Conservation (phyloP, 2,888 invertebrate genomes). For the Cabera pusaria region DNA sequence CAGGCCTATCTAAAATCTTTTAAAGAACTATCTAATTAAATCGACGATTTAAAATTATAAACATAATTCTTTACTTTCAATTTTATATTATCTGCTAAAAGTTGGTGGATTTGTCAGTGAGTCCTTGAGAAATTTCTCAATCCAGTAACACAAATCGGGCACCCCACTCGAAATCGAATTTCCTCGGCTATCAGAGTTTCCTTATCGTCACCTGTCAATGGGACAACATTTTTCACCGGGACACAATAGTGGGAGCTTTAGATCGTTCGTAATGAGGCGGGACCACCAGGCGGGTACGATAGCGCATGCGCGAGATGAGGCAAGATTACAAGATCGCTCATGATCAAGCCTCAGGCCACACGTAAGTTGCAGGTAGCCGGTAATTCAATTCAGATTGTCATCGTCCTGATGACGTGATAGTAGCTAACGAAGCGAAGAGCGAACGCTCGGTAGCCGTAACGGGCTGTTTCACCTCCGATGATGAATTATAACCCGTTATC, state of each 20-base stretch:
- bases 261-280: conserved; percentile 68
- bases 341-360: conserved; percentile 75
- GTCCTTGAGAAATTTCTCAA: no score
- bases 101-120: no score
- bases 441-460: conserved; percentile 39
- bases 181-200: conserved; percentile 37
- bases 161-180: conserved; percentile 16
- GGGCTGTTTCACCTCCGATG: conserved; percentile 46
- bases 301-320: conserved; percentile 70
- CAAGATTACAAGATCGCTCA: conserved; percentile 51
- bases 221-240: conserved; percentile 74
- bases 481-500: conserved; percentile 42
- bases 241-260: conserved; percentile 68
- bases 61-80: no score
- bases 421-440: conserved; percentile 70
- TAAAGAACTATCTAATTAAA: no score
- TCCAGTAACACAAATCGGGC: background rate
- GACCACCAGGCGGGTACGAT: conserved; percentile 73
- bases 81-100: no score
- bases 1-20: no score
- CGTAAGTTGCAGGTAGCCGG: conserved; percentile 77
- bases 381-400: conserved; percentile 83
- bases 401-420: conserved; percentile 77
- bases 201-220: conserved; percentile 78
- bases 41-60: no score